phyloP scores from a whole-genome alignment of 2,888 invertebrate species.

The Pogonocherus hispidulus region DNA sequence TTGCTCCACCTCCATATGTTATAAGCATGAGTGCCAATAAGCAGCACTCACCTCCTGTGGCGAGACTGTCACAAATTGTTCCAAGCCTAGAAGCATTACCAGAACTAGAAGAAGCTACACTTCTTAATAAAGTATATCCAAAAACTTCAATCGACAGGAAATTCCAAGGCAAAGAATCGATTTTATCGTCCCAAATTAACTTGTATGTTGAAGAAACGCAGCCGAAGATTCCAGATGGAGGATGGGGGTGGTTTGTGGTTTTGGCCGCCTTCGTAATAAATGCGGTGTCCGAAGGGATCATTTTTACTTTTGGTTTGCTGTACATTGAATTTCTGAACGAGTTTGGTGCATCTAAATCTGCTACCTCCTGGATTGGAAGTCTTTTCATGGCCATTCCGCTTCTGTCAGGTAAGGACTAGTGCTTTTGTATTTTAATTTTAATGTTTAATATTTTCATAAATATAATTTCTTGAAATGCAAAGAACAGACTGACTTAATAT shows the following conservation, averaged over 20 bases:
- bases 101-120: constrained; percentile 65
- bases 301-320: constrained; percentile 92
- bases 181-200: constrained; percentile 46
- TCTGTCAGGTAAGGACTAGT: constrained; percentile 46
- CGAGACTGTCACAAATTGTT: not conserved
- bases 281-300: constrained; percentile 92
- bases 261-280: constrained; percentile 87
- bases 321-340: constrained; percentile 82
- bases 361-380: constrained; percentile 75
- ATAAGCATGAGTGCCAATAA: constrained; percentile 23
- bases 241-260: constrained; percentile 93
- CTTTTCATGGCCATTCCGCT: constrained; percentile 76
- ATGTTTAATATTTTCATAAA: too few relatives aligned
- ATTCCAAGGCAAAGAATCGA: constrained; percentile 45
- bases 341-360: constrained; percentile 68
- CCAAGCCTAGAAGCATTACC: constrained; percentile 11
- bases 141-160: constrained; percentile 25
- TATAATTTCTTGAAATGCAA: too few relatives aligned
- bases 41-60: not conserved
- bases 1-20: not conserved
- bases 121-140: not conserved
- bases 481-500: too few relatives aligned
- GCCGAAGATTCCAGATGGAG: constrained; percentile 81
- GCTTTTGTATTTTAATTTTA: not conserved
- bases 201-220: constrained; percentile 56